phyloP scores from a whole-genome alignment of 2,797 vertebrate species.

The Myiotriccus ornatus region DNA sequence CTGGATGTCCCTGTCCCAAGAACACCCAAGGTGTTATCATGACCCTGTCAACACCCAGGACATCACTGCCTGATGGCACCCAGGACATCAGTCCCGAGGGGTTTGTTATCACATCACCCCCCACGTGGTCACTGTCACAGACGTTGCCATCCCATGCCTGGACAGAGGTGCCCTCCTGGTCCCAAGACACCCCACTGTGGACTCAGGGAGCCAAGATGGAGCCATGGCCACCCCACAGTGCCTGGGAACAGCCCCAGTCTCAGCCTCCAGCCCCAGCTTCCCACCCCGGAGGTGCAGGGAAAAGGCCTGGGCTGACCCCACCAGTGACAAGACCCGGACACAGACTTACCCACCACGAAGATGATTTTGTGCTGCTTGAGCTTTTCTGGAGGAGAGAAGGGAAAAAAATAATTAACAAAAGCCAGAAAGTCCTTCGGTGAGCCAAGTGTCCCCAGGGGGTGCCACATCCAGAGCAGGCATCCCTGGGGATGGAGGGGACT shows the following conservation, averaged over 20 bases:
- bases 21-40: too few relatives aligned
- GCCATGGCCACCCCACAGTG: background rate
- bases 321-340: fast-evolving
- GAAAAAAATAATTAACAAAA: background rate
- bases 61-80: background rate
- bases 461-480: background rate
- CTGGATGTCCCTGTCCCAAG: background rate
- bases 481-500: background rate
- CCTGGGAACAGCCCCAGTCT: background rate
- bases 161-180: background rate
- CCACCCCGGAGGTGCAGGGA: background rate
- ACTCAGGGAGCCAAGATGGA: background rate
- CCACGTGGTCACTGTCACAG: background rate
- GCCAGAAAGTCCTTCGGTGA: fast-evolving
- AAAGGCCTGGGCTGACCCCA: background rate
- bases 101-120: background rate
- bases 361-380: slow-evolving; percentile 95
- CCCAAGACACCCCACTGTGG: background rate
- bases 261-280: background rate
- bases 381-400: slow-evolving; percentile 82
- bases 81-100: background rate
- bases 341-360: slow-evolving; percentile 96
- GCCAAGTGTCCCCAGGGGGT: background rate
- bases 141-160: background rate
- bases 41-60: background rate